phyloP scores from a whole-genome alignment of 2,113 vertebrate species.

The Thryonomys swinderianus region DNA sequence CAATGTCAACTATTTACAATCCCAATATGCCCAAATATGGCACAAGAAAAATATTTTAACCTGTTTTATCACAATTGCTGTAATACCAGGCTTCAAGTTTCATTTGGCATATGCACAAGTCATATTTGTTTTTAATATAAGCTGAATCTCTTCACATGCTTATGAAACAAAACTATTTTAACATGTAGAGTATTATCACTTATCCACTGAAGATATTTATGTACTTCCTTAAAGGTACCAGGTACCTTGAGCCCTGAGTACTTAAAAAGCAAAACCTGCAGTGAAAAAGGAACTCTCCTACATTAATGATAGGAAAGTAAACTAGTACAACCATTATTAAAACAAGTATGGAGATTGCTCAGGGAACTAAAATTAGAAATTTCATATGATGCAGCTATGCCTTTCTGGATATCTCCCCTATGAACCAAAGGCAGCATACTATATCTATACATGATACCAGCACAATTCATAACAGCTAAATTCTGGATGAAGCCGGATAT shows the following conservation, averaged over 20 bases:
- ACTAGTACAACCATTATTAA: background rate
- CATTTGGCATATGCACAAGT: constrained; percentile 47
- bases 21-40: constrained; percentile 46
- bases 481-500: background rate
- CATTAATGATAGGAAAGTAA: background rate
- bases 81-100: background rate
- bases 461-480: background rate
- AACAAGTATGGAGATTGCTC: background rate
- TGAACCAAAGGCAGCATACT: background rate
- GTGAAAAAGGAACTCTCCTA: background rate
- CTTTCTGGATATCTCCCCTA: background rate
- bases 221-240: background rate
- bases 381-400: background rate
- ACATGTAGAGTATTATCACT: background rate
- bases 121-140: constrained; percentile 38
- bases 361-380: background rate
- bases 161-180: background rate
- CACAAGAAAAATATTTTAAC: constrained; percentile 46
- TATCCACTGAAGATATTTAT: background rate
- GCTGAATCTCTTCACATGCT: background rate
- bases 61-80: constrained; percentile 24
- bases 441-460: background rate
- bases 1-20: constrained; percentile 43
- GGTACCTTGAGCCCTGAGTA: background rate
- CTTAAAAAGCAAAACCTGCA: background rate